Percentiles rank a stretch among this genome's conserved stretches.
phyloP scores from a whole-genome alignment of 2,888 invertebrate species.

The Melieria crassipennis region DNA sequence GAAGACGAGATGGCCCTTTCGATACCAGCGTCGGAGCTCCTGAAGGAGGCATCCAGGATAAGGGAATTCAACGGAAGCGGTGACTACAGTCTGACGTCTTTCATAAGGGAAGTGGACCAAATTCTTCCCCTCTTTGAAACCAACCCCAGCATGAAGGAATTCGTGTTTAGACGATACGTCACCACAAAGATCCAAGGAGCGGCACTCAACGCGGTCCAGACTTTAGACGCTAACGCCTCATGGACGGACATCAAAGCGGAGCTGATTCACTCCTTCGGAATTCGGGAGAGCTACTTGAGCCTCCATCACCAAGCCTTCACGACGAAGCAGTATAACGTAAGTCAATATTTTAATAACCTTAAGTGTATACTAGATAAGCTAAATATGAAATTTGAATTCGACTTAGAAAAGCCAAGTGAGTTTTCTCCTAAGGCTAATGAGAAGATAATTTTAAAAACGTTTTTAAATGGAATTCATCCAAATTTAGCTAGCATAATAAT shows the following conservation, averaged over 20 bases:
- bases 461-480: constrained; percentile 34
- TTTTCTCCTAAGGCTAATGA: constrained; percentile 38
- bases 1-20: no score
- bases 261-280: constrained; percentile 34
- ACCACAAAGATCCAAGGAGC: constrained; percentile 29
- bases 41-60: no score
- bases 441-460: constrained; percentile 37
- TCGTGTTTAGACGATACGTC: background rate
- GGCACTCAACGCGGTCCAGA: constrained; percentile 19
- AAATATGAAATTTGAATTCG: constrained; percentile 36
- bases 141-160: no score
- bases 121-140: no score
- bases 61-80: no score
- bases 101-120: no score
- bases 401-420: constrained; percentile 29
- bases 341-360: constrained; percentile 38
- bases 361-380: constrained; percentile 41
- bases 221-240: constrained; percentile 4
- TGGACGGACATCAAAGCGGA: constrained; percentile 34
- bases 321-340: constrained; percentile 32
- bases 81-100: no score
- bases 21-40: no score
- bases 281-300: constrained; percentile 34
- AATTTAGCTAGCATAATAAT: constrained; percentile 36
- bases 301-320: constrained; percentile 34